These are phyloP conservation scores for Polypterus bichir DNA, from an alignment of 2,113 vertebrate genomes.

Conservation along the genomic window DNA sequence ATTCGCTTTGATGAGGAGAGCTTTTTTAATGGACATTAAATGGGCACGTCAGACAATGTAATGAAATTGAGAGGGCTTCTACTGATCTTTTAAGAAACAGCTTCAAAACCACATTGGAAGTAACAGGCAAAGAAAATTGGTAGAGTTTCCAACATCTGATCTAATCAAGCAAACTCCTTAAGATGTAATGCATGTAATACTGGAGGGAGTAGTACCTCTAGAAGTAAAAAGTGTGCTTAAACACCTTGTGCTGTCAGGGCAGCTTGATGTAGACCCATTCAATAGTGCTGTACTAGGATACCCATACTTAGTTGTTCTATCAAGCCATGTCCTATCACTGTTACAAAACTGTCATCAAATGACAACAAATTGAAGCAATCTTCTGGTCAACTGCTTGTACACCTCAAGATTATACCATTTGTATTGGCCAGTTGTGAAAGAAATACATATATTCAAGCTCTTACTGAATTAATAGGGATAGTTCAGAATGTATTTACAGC, in stretches of 20 bases:
- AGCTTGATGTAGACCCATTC: conserved; percentile 15
- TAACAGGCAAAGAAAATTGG: conserved; percentile 15
- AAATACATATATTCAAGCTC: conserved; percentile 10
- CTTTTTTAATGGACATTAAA: conserved; percentile 1
- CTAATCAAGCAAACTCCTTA: conserved; percentile 13
- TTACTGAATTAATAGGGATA: conserved; percentile 10
- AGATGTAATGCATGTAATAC: conserved; percentile 14
- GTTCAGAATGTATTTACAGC: conserved; percentile 10
- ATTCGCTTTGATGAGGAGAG: too few species aligned
- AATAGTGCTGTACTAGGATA: conserved; percentile 16
- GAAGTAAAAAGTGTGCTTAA: conserved; percentile 16
- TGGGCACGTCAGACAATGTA: conserved; percentile 13
- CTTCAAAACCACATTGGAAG: conserved; percentile 20
- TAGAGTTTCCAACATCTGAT: conserved; percentile 19
- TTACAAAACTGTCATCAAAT: conserved; percentile 15
- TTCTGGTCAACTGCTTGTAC: conserved; percentile 15
- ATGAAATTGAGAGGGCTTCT: conserved; percentile 12
- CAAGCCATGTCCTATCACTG: conserved; percentile 9
- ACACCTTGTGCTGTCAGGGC: conserved; percentile 12
- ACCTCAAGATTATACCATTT: conserved; percentile 18
- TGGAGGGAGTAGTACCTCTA: conserved; percentile 18
- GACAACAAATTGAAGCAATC: conserved; percentile 18
- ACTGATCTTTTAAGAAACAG: conserved; percentile 9
- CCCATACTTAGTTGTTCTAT: conserved; percentile 11
- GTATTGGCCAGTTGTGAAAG: conserved; percentile 10